Conservation (phyloP, 2,888 invertebrate genomes). For the Strigamia transsilvanica region DNA sequence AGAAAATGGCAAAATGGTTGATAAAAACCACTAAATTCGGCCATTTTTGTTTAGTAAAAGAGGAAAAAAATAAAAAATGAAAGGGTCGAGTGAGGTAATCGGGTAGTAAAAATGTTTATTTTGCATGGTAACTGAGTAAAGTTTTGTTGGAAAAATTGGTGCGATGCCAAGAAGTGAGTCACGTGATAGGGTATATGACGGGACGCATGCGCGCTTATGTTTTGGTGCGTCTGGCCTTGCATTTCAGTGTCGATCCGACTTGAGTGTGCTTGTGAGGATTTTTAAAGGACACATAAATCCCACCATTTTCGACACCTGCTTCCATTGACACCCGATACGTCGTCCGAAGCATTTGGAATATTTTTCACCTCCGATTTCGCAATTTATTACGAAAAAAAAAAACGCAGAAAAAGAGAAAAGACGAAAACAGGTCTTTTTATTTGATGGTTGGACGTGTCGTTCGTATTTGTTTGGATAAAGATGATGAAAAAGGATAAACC, state of each 20-base stretch:
- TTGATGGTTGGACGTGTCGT: neutral
- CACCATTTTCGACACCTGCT: neutral
- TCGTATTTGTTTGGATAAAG: neutral
- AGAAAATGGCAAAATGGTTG: neutral
- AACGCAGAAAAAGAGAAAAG: too few relatives aligned
- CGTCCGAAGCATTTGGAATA: neutral
- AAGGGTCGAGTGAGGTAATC: neutral
- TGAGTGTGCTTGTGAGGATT: too few relatives aligned
- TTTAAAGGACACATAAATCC: too few relatives aligned
- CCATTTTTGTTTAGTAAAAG: neutral
- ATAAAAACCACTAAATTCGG: neutral
- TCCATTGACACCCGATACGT: neutral
- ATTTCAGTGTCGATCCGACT: too few relatives aligned
- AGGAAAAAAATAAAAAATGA: neutral
- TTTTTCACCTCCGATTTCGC: too few relatives aligned
- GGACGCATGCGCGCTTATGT: neutral
- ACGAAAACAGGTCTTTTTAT: too few relatives aligned
- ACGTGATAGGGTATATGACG: neutral
- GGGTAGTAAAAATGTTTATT: neutral
- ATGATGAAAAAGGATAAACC: constrained; percentile 82
- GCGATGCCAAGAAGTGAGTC: neutral
- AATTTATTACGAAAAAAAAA: too few relatives aligned
- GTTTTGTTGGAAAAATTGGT: neutral
- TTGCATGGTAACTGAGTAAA: constrained; percentile 1
- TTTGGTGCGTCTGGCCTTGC: too few relatives aligned